phyloP scores from a whole-genome alignment of 2,113 vertebrate genomes.

The Pipra filicauda region DNA sequence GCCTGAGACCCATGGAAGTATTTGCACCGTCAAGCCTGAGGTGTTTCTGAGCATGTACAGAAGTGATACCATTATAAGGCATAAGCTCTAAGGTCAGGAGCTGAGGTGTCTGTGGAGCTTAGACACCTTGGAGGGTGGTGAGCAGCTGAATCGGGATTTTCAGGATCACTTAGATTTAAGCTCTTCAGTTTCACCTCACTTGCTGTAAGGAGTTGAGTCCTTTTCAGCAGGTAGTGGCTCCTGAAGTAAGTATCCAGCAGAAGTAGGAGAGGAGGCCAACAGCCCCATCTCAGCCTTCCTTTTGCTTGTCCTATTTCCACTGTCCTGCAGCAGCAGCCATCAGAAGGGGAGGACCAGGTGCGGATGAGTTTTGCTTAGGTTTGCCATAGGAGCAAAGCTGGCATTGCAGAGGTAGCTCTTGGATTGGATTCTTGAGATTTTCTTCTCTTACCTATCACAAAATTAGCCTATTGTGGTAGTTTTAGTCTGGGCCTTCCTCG shows the following conservation, averaged over 20 bases:
- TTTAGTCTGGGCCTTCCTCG: no score
- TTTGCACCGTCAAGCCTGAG: background rate
- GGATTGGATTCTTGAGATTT: background rate
- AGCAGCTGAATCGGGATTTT: background rate
- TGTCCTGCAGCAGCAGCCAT: background rate
- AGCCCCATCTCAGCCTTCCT: background rate
- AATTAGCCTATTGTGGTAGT: background rate
- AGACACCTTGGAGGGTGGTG: fast-evolving
- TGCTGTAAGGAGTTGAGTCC: background rate
- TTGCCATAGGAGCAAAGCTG: background rate
- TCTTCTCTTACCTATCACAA: background rate
- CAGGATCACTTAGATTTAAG: background rate
- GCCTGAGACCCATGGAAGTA: background rate
- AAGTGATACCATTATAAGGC: background rate
- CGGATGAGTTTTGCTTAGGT: background rate
- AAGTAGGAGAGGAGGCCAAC: background rate
- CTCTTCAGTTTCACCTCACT: background rate
- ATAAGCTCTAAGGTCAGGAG: background rate
- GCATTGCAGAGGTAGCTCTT: background rate
- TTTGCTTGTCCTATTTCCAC: background rate
- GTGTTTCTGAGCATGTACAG: background rate
- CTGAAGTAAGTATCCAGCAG: background rate
- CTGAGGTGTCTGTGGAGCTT: background rate
- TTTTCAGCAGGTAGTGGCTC: background rate
- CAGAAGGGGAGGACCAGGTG: background rate